phyloP scores from a whole-genome alignment of 2,113 vertebrate species.

The Actenoides lindsayi region DNA sequence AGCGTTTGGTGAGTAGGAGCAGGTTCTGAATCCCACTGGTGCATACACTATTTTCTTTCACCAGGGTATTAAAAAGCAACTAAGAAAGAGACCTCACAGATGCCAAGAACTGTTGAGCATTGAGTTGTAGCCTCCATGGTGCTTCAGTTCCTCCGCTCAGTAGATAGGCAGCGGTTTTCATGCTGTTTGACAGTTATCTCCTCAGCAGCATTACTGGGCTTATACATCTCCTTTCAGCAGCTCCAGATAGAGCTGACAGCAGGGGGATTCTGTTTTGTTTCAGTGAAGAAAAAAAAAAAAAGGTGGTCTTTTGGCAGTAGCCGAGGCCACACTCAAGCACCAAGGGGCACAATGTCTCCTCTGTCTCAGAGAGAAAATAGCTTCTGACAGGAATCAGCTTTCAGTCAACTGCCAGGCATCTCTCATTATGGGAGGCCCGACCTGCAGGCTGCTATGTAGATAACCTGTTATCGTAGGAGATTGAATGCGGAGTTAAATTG shows the following conservation, averaged over 20 bases:
- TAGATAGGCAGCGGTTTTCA: conserved; percentile 77
- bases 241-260: conserved; percentile 74
- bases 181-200: conserved; percentile 78
- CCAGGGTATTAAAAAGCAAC: conserved; percentile 53
- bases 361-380: conserved; percentile 79
- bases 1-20: neutral
- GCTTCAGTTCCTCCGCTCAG: conserved; percentile 53
- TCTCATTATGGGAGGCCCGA: conserved; percentile 67
- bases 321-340: conserved; percentile 71
- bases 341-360: conserved; percentile 78
- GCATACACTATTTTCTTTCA: conserved; percentile 59
- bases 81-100: conserved; percentile 69
- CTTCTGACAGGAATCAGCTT: conserved; percentile 83
- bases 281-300: conserved; percentile 56
- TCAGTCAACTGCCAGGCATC: conserved; percentile 77
- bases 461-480: conserved; percentile 63
- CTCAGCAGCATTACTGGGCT: conserved; percentile 64
- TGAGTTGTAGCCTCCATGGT: conserved; percentile 77
- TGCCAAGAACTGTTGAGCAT: conserved; percentile 77
- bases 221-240: conserved; percentile 73
- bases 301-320: conserved; percentile 75
- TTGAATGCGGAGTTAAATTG: conserved; percentile 3
- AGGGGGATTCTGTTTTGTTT: conserved; percentile 78
- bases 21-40: conserved; percentile 18
- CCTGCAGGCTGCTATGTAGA: conserved; percentile 49